Percentiles rank a stretch among this genome's conserved stretches.
These are phyloP conservation scores for Tetheella fluctuosa DNA, from an alignment of 2,888 invertebrate species.

Conservation along the genomic window DNA sequence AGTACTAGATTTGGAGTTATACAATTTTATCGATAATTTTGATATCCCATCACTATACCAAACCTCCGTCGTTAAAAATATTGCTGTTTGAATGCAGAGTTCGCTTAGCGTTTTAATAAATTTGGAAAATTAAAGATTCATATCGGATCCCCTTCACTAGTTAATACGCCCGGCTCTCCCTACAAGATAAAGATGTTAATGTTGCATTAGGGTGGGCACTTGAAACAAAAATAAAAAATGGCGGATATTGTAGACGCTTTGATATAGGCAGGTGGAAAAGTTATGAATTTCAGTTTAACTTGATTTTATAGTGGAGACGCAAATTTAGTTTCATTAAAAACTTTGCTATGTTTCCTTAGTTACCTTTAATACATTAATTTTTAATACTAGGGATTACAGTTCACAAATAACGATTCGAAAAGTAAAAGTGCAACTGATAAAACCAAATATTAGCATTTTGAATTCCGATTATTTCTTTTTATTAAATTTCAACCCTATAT, in stretches of 20 bases:
- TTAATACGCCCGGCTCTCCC: conserved; percentile 51
- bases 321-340: too few relatives aligned
- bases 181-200: conserved; percentile 45
- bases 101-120: conserved; percentile 83
- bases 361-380: too few relatives aligned
- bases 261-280: neutral
- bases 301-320: too few relatives aligned
- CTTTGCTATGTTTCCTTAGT: too few relatives aligned
- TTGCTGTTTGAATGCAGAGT: conserved; percentile 82
- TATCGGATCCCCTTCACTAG: conserved; percentile 77
- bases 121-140: conserved; percentile 84
- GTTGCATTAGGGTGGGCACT: conserved; percentile 17
- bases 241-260: neutral
- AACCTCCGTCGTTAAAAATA: conserved; percentile 81
- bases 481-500: too few relatives aligned
- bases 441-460: too few relatives aligned
- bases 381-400: too few relatives aligned
- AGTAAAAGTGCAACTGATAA: too few relatives aligned
- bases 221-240: conserved; percentile 8
- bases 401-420: too few relatives aligned
- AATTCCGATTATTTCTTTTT: too few relatives aligned
- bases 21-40: conserved; percentile 37
- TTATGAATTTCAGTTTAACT: neutral
- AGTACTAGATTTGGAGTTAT: neutral
- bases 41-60: conserved; percentile 52